Evolutionary conservation across 2,113 vertebrate species (phyloP), one percentile per base, ranked within the genome.

Genomic region (Istiophorus platypterus): DNA sequence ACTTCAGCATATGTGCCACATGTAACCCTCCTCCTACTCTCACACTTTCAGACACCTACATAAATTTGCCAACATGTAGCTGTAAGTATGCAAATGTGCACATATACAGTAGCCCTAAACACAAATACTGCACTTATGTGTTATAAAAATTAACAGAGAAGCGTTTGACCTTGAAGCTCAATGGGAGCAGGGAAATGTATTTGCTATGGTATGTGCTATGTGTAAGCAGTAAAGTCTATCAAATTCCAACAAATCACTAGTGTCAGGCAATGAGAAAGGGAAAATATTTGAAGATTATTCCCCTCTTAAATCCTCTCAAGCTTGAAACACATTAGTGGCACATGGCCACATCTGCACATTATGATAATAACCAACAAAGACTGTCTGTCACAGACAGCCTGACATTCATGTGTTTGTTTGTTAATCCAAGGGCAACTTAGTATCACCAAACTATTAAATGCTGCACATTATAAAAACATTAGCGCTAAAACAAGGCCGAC

Each of bases 131-230:
- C 51, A 57, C 26, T 52, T 47, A 17, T 13, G 2, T 37, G 1
- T 63, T 73, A 29, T 47, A 41, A 42, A 47, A 71, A 66, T 45
- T 27, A 42, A 27, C 52, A 27, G 42, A 34, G 14, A 27, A 13
- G 11, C 0, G 6, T 73, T 45, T 88, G 88, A 89, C 88, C 87
- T 88, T 92, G 85, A 88, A 45, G 18, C 27, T 65, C 22, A 54
- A 2, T 34, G 10, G 57, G 41, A 20, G 15, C 13, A 54, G 24
- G 9, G 58, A 61, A 67, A 51, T 57, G 27, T 52, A 15, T 34
- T 76, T 10, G 34, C 56, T 49, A 9, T 10, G 18, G 26, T 34
- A 52, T 64, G 75, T 66, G 62, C 15, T 18, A 20, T 1, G 37
- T 51, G 61, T 42, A 68, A 69, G 49, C 64, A 47, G 39, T 51